These are phyloP conservation scores for Diacarnus erythraeanus DNA, from an alignment of 37 sponge, comb jelly and placozoan genomes.

Conservation along the genomic window DNA sequence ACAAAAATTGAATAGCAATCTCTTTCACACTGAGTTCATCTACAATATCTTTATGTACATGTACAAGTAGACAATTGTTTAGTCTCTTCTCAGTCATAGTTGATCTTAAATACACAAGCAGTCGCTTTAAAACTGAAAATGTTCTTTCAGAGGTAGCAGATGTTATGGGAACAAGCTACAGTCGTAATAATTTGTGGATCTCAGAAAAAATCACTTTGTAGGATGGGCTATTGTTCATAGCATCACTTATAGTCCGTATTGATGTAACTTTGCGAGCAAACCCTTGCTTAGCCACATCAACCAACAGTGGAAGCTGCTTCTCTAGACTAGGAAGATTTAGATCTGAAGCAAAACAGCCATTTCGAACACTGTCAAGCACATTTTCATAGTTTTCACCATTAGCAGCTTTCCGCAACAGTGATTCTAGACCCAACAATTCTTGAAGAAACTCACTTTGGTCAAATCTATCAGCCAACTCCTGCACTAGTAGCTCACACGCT, in stretches of 20 bases:
- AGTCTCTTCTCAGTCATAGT: constrained; percentile 36
- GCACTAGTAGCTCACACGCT: background rate
- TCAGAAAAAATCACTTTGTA: constrained; percentile 30
- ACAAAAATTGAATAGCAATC: too few relatives aligned
- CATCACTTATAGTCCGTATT: constrained; percentile 35
- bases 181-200: constrained; percentile 27
- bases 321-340: constrained; percentile 15
- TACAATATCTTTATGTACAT: too few relatives aligned
- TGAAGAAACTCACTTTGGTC: constrained; percentile 28
- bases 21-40: too few relatives aligned
- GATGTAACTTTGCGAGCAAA: constrained; percentile 20
- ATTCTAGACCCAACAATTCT: constrained; percentile 17
- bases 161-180: constrained; percentile 33
- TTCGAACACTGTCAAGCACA: background rate
- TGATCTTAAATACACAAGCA: constrained; percentile 27
- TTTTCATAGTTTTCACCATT: constrained; percentile 13
- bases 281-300: constrained; percentile 21
- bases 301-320: constrained; percentile 24
- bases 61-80: constrained; percentile 15
- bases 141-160: constrained; percentile 58
- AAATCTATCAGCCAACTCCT: constrained; percentile 33
- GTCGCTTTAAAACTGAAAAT: constrained; percentile 37
- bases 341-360: constrained; percentile 15
- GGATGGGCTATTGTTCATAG: constrained; percentile 19
- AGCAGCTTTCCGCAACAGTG: constrained; percentile 25